Conservation (phyloP, 2,888 invertebrate species). For the Globia sparganii region DNA sequence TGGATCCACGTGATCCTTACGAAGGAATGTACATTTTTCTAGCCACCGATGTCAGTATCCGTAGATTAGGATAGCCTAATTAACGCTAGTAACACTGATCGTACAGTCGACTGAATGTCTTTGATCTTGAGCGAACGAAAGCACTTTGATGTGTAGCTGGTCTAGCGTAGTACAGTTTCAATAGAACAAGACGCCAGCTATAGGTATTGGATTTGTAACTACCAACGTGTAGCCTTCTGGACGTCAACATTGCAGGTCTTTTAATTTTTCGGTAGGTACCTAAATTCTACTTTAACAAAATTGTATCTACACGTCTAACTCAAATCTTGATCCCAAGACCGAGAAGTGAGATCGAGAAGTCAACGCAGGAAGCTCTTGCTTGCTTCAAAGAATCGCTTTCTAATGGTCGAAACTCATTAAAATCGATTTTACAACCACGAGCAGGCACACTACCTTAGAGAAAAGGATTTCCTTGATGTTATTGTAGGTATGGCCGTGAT, state of each 20-base stretch:
- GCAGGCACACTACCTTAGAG: constrained; percentile 6
- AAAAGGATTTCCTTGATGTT: constrained; percentile 41
- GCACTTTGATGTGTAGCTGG: background rate
- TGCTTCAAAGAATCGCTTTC: constrained; percentile 44
- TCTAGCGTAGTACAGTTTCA: background rate
- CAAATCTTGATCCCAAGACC: background rate
- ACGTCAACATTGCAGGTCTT: background rate
- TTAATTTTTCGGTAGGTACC: background rate
- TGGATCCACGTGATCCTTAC: background rate
- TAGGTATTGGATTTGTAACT: background rate
- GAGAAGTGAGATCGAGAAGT: constrained; percentile 1
- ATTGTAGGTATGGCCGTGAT: background rate
- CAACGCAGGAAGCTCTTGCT: constrained; percentile 31
- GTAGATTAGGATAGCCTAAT: background rate
- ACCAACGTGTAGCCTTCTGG: too few species aligned
- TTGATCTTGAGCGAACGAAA: background rate
- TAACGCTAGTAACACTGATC: background rate
- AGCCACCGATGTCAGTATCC: background rate
- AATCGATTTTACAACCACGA: constrained; percentile 41
- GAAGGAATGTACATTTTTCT: background rate
- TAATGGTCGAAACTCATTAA: constrained; percentile 47
- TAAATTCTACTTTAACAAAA: background rate
- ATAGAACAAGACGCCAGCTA: background rate
- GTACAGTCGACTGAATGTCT: background rate
- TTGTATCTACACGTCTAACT: background rate